These are phyloP conservation scores for Istiophorus platypterus DNA, from an alignment of 2,113 vertebrate genomes.

Conservation along the genomic window DNA sequence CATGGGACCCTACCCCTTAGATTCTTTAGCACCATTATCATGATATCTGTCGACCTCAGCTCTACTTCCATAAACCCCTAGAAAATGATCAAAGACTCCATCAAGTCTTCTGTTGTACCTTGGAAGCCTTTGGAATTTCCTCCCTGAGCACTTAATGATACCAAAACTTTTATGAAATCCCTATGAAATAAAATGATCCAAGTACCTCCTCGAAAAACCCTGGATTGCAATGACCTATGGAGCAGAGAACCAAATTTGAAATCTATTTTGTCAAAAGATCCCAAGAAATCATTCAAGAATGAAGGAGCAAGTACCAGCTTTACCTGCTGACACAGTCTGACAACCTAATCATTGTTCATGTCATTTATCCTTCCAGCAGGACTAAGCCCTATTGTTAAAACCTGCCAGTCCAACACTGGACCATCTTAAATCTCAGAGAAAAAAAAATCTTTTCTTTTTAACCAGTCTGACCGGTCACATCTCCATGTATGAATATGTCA, in stretches of 20 bases:
- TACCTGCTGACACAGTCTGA: constrained; percentile 38
- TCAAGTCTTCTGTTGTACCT: not conserved
- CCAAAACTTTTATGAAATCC: not conserved
- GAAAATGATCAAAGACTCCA: not conserved
- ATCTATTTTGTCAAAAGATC: constrained; percentile 39
- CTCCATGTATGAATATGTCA: constrained; percentile 67
- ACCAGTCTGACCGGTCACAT: constrained; percentile 70
- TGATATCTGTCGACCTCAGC: not conserved
- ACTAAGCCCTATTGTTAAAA: constrained; percentile 64
- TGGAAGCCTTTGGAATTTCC: not conserved
- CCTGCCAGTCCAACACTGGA: constrained; percentile 49
- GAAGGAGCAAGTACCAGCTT: constrained; percentile 31
- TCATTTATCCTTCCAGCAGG: constrained; percentile 51
- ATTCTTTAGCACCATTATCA: not conserved
- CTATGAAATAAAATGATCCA: too few relatives aligned
- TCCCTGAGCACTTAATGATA: not conserved
- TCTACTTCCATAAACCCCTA: not conserved
- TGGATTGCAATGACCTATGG: not conserved
- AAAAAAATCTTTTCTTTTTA: constrained; percentile 62
- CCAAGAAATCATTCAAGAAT: constrained; percentile 28
- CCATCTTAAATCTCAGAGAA: constrained; percentile 60
- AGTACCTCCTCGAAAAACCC: constrained; percentile 8
- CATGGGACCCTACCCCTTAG: not conserved
- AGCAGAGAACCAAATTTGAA: constrained; percentile 13
- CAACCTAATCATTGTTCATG: constrained; percentile 61